A percentile compares a stretch with the other conserved stretches of the same genome.
Evolutionary conservation across 2,888 invertebrate genomes (phyloP).

Genomic region (Gastrophysa polygoni): DNA sequence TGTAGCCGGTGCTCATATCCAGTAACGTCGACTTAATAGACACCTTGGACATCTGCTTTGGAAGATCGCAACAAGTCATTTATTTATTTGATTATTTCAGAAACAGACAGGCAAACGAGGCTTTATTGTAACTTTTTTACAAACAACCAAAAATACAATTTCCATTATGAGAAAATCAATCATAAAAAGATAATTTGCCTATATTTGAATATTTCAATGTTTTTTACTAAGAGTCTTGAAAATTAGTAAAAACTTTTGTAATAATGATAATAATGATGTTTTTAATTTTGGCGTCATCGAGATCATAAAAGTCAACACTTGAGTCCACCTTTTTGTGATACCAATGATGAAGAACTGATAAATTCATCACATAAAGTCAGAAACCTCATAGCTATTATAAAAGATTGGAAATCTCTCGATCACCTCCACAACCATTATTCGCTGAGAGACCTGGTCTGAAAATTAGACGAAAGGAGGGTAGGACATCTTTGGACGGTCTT

Average conservation of each 20-base stretch:
- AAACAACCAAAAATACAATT: too few species aligned
- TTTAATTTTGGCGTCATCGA: too few species aligned
- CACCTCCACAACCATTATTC: neutral
- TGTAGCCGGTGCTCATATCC: neutral
- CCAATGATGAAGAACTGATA: neutral
- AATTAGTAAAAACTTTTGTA: too few species aligned
- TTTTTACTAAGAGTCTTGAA: too few species aligned
- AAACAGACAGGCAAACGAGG: too few species aligned
- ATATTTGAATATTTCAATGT: too few species aligned
- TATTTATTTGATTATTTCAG: too few species aligned
- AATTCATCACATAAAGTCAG: neutral
- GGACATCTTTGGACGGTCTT: neutral
- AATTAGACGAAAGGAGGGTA: neutral
- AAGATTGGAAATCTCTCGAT: neutral
- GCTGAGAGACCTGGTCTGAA: neutral
- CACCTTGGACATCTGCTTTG: neutral
- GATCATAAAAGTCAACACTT: neutral
- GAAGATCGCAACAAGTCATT: neutral
- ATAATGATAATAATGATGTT: too few species aligned
- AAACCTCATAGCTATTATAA: neutral
- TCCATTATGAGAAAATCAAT: too few species aligned
- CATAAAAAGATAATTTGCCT: too few species aligned
- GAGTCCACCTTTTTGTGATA: neutral
- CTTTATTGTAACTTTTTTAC: too few species aligned
- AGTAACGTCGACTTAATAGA: neutral